These are phyloP conservation scores for Spheniscus humboldti DNA, from an alignment of 2,797 vertebrate genomes.

Conservation along the genomic window DNA sequence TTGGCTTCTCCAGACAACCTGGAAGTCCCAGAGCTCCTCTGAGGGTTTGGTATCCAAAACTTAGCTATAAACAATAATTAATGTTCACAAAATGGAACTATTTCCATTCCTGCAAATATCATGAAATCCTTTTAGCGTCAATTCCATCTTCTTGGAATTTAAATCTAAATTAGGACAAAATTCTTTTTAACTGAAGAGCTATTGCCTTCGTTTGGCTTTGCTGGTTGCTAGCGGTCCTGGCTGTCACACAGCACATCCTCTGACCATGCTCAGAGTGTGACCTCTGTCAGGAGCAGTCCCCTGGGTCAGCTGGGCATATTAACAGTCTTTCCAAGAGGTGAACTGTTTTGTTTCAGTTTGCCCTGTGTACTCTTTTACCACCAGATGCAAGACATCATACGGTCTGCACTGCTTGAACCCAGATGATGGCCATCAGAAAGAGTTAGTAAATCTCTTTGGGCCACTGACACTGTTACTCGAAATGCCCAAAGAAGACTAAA, in stretches of 20 bases:
- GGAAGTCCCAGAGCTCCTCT: not conserved
- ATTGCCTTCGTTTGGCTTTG: not conserved
- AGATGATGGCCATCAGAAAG: not conserved
- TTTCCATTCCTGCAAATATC: conserved; percentile 33
- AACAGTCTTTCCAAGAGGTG: not conserved
- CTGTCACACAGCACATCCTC: not conserved
- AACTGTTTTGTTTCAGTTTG: not conserved
- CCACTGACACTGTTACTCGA: not conserved
- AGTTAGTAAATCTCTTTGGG: not conserved
- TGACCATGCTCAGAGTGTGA: not conserved
- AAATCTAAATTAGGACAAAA: conserved; percentile 52
- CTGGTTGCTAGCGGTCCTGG: not conserved
- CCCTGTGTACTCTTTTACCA: not conserved
- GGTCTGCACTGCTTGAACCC: not conserved
- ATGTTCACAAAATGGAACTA: conserved; percentile 19
- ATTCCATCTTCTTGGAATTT: conserved; percentile 4
- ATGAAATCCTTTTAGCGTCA: not conserved
- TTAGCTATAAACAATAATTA: conserved; percentile 21
- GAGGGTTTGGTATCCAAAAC: conserved; percentile 47
- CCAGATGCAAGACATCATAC: not conserved
- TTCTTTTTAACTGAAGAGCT: not conserved
- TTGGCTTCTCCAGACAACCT: not conserved
- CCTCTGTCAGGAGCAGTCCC: not conserved
- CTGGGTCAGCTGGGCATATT: not conserved
- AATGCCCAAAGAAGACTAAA: not conserved